A percentile compares a stretch with the other conserved stretches of the same genome.
phyloP scores from a whole-genome alignment of 2,888 invertebrate species.

The Stenodera caucasica region DNA sequence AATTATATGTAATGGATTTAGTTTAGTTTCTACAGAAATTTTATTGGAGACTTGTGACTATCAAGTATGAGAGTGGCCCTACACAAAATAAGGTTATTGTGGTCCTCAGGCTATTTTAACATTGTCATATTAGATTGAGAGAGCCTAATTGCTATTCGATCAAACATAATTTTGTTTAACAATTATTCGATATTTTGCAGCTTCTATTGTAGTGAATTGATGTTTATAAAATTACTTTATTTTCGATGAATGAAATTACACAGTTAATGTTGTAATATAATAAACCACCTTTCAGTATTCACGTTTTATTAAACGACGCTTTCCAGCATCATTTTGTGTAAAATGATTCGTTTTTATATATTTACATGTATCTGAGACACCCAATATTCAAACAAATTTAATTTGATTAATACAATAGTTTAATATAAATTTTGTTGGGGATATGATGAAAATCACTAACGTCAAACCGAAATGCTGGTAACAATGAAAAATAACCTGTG shows the following conservation, averaged over 20 bases:
- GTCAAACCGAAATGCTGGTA: slow-evolving; percentile 20
- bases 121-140: no score
- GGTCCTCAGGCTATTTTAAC: neutral
- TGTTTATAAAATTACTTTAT: slow-evolving; percentile 3
- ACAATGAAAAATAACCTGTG: slow-evolving; percentile 27
- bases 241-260: slow-evolving; percentile 5
- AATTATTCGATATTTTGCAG: no score
- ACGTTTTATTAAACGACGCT: neutral
- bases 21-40: neutral
- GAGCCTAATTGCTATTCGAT: no score
- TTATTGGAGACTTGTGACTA: neutral
- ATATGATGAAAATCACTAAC: neutral
- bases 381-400: no score
- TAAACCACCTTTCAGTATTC: neutral
- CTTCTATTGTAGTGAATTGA: neutral
- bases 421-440: neutral
- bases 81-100: neutral
- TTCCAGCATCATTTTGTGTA: neutral
- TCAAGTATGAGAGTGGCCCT: neutral
- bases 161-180: no score
- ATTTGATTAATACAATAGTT: neutral
- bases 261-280: neutral
- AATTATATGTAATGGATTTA: slow-evolving; percentile 10
- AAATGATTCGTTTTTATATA: no score
- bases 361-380: no score